These are phyloP conservation scores for Macrocentrus cingulum DNA, from an alignment of 1,140 invertebrate genomes.

Conservation along the genomic window DNA sequence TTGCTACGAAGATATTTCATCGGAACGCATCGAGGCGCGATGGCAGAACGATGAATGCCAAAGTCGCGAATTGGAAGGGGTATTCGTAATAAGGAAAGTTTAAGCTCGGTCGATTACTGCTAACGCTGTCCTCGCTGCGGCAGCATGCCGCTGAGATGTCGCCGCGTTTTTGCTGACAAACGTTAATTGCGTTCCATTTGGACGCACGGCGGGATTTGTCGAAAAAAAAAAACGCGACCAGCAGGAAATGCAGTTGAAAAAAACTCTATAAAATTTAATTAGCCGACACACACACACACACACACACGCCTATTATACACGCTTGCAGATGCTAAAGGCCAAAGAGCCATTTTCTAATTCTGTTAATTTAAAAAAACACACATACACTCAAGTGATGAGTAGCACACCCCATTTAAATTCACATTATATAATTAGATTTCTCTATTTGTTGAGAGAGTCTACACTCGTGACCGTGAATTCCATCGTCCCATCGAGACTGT, in stretches of 20 bases:
- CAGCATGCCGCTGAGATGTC: constrained; percentile 29
- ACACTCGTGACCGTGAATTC: too few species aligned
- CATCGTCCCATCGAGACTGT: background rate
- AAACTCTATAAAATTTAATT: background rate
- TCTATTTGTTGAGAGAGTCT: too few species aligned
- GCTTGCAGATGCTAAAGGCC: too few species aligned
- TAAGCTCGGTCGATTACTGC: constrained; percentile 34
- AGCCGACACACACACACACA: too few species aligned
- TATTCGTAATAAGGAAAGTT: constrained; percentile 51
- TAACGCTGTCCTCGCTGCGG: constrained; percentile 12
- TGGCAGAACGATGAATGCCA: constrained; percentile 16
- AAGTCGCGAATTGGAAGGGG: background rate
- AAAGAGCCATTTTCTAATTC: too few species aligned
- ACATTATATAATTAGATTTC: too few species aligned
- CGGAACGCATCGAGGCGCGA: constrained; percentile 9
- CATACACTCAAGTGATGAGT: too few species aligned
- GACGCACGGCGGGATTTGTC: constrained; percentile 42
- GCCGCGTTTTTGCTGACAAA: constrained; percentile 47
- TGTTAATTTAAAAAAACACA: too few species aligned
- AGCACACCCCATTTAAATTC: too few species aligned
- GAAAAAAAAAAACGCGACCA: constrained; percentile 6
- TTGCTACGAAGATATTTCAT: constrained; percentile 16
- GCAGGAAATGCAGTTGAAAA: background rate
- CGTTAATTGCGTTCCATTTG: constrained; percentile 53
- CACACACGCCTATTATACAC: too few species aligned